Conservation (phyloP, 2,113 vertebrate species). For the Oryzias javanicus region DNA sequence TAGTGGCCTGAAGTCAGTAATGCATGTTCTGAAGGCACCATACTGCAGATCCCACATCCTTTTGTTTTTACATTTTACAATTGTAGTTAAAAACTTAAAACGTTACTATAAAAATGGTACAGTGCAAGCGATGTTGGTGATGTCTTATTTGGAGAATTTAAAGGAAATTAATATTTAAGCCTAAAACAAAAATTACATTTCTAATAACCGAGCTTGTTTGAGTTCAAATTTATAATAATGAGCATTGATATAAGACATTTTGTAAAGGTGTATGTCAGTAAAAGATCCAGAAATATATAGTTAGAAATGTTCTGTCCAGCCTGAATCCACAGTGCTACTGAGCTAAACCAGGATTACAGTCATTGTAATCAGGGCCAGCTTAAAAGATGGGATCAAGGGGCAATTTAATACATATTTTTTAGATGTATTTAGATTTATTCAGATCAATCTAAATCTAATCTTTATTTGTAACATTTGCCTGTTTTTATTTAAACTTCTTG, state of each 20-base stretch:
- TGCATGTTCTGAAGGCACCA: conserved; percentile 20
- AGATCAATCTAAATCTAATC: background rate
- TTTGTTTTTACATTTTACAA: no score
- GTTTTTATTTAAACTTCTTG: background rate
- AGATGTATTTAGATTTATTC: background rate
- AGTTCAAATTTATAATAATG: no score
- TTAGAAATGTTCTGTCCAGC: background rate
- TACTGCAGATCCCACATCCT: no score
- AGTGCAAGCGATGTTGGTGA: conserved; percentile 13
- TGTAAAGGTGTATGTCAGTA: no score
- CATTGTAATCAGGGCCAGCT: background rate
- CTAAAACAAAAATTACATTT: no score
- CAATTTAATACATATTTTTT: background rate
- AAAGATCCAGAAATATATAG: background rate
- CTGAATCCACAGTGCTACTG: background rate
- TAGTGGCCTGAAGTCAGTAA: conserved; percentile 51
- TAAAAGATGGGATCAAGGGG: background rate
- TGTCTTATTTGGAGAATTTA: conserved; percentile 50
- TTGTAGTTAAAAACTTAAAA: no score
- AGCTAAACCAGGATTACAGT: background rate
- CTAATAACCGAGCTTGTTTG: no score
- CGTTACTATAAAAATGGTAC: no score
- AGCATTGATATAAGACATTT: no score
- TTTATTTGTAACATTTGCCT: background rate
- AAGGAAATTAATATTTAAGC: conserved; percentile 1